Conservation (phyloP, 92 coral and sea anemone genomes). For the Epizoanthus stellaris region DNA sequence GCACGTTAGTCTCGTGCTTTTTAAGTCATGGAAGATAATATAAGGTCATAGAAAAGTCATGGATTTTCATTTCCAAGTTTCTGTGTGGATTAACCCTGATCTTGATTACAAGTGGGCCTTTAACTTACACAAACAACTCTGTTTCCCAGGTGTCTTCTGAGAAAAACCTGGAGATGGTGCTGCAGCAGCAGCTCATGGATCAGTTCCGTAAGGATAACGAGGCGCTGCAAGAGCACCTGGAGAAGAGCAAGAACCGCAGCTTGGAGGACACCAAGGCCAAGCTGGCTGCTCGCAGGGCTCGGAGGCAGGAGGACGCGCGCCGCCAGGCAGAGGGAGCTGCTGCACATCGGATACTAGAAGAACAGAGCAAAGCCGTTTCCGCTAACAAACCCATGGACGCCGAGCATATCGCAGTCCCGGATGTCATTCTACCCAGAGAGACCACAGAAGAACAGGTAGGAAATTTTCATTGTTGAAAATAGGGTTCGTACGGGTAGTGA, state of each 20-base stretch:
- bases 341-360: constrained; percentile 95
- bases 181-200: constrained; percentile 98
- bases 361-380: constrained; percentile 92
- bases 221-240: constrained; percentile 74
- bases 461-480: neutral
- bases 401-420: constrained; percentile 92
- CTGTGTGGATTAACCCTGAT: too few species aligned
- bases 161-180: constrained; percentile 89
- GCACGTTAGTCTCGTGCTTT: too few species aligned
- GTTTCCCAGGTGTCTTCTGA: constrained; percentile 65
- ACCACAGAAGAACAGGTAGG: constrained; percentile 93
- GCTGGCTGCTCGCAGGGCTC: constrained; percentile 96
- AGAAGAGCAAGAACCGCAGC: constrained; percentile 77
- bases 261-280: constrained; percentile 94
- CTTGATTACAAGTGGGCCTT: neutral
- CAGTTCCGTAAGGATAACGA: constrained; percentile 97
- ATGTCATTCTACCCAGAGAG: constrained; percentile 85
- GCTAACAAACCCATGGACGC: constrained; percentile 88
- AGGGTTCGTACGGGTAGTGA: too few species aligned
- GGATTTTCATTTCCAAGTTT: too few species aligned
- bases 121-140: neutral
- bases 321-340: constrained; percentile 93
- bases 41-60: too few species aligned
- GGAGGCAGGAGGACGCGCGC: constrained; percentile 97
- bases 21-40: too few species aligned